phyloP scores from a whole-genome alignment of 2,113 vertebrate species.

The Ceyx margarethae region DNA sequence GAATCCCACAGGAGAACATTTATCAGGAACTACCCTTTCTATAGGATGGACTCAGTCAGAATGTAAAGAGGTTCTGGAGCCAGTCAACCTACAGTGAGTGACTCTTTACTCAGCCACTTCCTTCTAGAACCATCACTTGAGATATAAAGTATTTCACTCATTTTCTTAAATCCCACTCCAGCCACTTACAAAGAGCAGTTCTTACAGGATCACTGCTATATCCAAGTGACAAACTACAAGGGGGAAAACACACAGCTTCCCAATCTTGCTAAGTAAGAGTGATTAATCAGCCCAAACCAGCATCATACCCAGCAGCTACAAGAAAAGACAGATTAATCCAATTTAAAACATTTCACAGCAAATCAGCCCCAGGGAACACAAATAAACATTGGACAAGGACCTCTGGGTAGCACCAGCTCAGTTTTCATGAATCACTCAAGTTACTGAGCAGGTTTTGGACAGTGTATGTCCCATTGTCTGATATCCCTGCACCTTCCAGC shows the following conservation, averaged over 20 bases:
- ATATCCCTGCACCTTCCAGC: background rate
- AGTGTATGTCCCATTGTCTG: background rate
- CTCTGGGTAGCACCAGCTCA: background rate
- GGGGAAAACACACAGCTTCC: background rate
- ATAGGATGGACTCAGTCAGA: background rate
- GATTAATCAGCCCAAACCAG: background rate
- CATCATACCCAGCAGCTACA: background rate
- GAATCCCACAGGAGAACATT: slow-evolving; percentile 31
- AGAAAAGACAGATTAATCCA: background rate
- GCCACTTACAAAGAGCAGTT: background rate
- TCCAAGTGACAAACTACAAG: background rate
- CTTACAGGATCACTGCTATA: background rate
- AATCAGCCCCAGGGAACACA: background rate
- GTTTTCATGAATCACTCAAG: background rate
- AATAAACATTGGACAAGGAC: background rate
- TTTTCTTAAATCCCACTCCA: background rate
- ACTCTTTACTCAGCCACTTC: background rate
- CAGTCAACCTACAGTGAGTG: background rate
- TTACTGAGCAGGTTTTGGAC: background rate
- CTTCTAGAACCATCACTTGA: background rate
- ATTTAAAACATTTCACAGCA: background rate
- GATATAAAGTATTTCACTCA: background rate
- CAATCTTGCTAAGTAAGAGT: background rate
- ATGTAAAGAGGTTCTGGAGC: background rate
- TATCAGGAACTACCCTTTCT: background rate